Evolutionary conservation across 64 coral and sea anemone species (phyloP).

Genomic region (Actinia tenebrosa): DNA sequence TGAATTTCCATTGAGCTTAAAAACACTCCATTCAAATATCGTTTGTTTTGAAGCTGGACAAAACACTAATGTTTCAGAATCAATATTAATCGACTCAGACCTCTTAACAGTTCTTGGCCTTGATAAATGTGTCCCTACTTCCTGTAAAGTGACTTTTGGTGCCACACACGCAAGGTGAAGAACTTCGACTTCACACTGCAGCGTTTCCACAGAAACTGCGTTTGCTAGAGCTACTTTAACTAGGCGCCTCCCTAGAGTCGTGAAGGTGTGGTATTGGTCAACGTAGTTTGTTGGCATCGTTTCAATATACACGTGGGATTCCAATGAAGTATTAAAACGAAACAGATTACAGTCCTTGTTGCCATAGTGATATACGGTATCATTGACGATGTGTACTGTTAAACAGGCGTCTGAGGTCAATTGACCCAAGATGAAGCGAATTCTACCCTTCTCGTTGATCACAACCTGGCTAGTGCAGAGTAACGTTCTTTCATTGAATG

Average conservation of each 20-base stretch:
- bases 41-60: constrained; percentile 57
- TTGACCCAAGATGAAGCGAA: neutral
- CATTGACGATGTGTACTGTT: neutral
- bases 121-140: neutral
- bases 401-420: neutral
- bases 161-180: constrained; percentile 37
- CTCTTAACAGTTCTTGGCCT: constrained; percentile 20
- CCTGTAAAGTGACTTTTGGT: constrained; percentile 26
- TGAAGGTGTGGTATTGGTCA: constrained; percentile 18
- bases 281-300: constrained; percentile 8
- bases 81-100: constrained; percentile 1
- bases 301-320: neutral
- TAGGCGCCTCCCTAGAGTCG: constrained; percentile 13
- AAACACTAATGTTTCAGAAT: constrained; percentile 25
- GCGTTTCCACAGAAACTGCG: constrained; percentile 24
- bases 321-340: neutral
- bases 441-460: neutral
- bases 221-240: constrained; percentile 33
- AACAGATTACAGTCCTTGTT: neutral
- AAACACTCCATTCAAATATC: constrained; percentile 49
- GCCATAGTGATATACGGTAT: constrained; percentile 3
- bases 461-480: constrained; percentile 17
- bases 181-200: constrained; percentile 42
- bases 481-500: constrained; percentile 28
- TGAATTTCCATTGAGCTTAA: neutral